A percentile compares a stretch with the other conserved stretches of the same genome.
These are phyloP conservation scores for Dione vanillae DNA, from an alignment of 2,888 invertebrate species.

Conservation along the genomic window DNA sequence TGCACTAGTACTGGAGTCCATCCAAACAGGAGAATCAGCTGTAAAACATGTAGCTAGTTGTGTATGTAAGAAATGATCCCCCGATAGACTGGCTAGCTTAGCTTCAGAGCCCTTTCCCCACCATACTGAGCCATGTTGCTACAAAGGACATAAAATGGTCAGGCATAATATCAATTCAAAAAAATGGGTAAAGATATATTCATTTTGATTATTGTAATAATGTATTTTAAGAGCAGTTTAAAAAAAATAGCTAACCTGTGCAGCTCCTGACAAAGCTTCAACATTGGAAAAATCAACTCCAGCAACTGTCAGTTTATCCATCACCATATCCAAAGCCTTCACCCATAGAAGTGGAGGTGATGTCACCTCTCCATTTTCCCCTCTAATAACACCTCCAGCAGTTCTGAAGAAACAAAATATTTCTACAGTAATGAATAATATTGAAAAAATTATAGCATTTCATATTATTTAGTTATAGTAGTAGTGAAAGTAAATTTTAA, in stretches of 20 bases:
- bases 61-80: constrained; percentile 91
- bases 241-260: no score
- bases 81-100: constrained; percentile 86
- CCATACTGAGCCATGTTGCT: constrained; percentile 99
- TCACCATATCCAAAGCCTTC: constrained; percentile 95
- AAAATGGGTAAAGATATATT: no score
- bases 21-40: constrained; percentile 96
- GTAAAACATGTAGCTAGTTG: constrained; percentile 93
- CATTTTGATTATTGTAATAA: no score
- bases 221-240: no score
- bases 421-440: neutral
- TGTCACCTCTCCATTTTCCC: constrained; percentile 84
- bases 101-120: constrained; percentile 92
- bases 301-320: constrained; percentile 91
- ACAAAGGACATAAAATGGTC: constrained; percentile 35
- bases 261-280: constrained; percentile 94
- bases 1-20: constrained; percentile 93
- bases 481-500: neutral
- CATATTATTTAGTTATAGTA: constrained; percentile 8
- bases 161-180: no score
- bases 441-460: neutral
- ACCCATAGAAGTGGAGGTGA: constrained; percentile 97
- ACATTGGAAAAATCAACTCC: constrained; percentile 93
- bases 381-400: constrained; percentile 81
- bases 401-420: constrained; percentile 63